Evolutionary conservation across 2,888 invertebrate genomes (phyloP), one percentile per base, ranked within the genome.

Genomic region (Imbricaverruca yamaguchii): DNA sequence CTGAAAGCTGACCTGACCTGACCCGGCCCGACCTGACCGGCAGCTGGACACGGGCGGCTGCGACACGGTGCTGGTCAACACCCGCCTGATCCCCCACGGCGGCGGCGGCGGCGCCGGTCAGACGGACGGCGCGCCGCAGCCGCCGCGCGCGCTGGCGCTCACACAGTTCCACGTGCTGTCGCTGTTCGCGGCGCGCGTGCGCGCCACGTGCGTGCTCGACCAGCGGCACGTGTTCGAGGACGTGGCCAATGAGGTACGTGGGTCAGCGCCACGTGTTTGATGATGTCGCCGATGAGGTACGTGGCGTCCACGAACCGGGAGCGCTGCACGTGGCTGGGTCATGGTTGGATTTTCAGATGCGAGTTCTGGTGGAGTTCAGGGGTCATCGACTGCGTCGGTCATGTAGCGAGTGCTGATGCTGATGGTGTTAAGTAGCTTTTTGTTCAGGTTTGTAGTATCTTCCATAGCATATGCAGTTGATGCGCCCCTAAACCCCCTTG

Each of bases 81-180:
- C 78, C 21, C 13, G 11, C 0, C 57, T 61, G 63, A 39, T 53
- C 21, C n/a, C 78, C 3, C 78, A 56, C 57, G 4, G 57, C 57
- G 78, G n/a, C 23, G 23, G 77, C 21, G 18, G 74, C 25, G 69
- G 74, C 57, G 23, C 55, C 57, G 23, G 56, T 6, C 67, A 57
- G 21, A 11, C 39, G 39, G 39, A 39, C 39, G 39, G 39, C 39
- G 2, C 39, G 39, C 12, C 59, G 59, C 59, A 59, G 59, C 59
- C 80, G 23, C 83, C 83, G 8, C 81, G 82, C 61, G 83, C 82
- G 21, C 82, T 84, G 78, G 80, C 94, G 3, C 88, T 96, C 81
- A 97, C 97, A 0, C 93, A 97, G 87, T 97, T 96, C 88, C 97
- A 98, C 87, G 92, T 93, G 0, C 87, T 97, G 4, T 89, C 97